phyloP scores from a whole-genome alignment of 1,140 invertebrate genomes.

The Leptinotarsa defecta region DNA sequence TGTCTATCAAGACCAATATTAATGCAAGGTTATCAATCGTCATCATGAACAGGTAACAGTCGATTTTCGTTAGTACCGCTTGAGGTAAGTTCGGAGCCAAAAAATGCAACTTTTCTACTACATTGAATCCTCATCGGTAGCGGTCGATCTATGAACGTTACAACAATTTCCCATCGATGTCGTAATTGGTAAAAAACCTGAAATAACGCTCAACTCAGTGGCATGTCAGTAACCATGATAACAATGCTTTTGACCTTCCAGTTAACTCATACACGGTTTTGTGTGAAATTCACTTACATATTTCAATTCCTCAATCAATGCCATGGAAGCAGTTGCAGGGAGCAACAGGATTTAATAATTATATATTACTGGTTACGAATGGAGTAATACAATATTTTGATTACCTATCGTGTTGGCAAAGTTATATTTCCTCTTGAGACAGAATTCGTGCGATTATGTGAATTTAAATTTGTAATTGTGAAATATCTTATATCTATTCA shows the following conservation, averaged over 20 bases:
- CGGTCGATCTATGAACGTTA: background rate
- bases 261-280: background rate
- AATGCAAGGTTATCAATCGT: too few species aligned
- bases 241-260: slow-evolving; percentile 14
- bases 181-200: slow-evolving; percentile 10
- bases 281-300: slow-evolving; percentile 3
- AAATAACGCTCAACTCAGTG: slow-evolving; percentile 2
- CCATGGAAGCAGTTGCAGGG: background rate
- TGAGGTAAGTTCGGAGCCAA: too few species aligned
- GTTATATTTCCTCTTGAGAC: too few species aligned
- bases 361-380: background rate
- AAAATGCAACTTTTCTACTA: too few species aligned
- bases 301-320: background rate
- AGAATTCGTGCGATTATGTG: too few species aligned
- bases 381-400: background rate
- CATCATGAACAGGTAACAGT: too few species aligned
- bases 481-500: too few species aligned
- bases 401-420: background rate
- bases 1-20: too few species aligned
- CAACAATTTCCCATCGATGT: slow-evolving; percentile 4
- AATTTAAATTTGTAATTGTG: too few species aligned
- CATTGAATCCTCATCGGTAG: too few species aligned
- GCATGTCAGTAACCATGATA: slow-evolving; percentile 10
- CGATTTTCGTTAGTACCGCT: too few species aligned
- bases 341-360: background rate